Evolutionary conservation across 1,140 invertebrate species (phyloP), one percentile per base, ranked within the genome.

Genomic region (Batillaria attramentaria): DNA sequence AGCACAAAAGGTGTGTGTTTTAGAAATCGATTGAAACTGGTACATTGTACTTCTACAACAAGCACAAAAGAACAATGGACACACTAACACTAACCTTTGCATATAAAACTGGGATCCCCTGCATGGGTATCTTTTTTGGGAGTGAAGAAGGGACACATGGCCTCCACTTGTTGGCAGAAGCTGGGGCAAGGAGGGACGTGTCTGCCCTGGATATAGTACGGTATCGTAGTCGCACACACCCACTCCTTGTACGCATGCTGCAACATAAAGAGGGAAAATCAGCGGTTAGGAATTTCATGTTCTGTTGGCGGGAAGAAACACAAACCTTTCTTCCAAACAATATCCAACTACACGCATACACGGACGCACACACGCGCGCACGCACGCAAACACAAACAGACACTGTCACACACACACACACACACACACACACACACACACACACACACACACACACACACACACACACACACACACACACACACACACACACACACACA

Each of bases 61-160:
- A n/a, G n/a, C n/a, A n/a, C n/a, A n/a, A n/a, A n/a, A n/a, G n/a
- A n/a, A n/a, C n/a, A n/a, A n/a, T n/a, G n/a, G n/a, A n/a, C n/a
- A n/a, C 57, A 10, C 1, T 24, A 24, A 60, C 2, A 24, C 95
- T 92, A 72, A 95, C 91, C 89, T 97, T 96, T 68, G 80, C 82
- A 84, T 84, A 81, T 81, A 79, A 84, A 84, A 78, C 80, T 81
- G 28, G 80, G 82, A 50, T 84, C 82, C 20, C 82, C 82, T 46
- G 80, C 82, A 39, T 84, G 78, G 42, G 79, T 79, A 10, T 81
- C 78, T 28, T 79, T 33, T 28, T 72, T 79, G 39, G 82, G 82
- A 31, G 75, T 78, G 70, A 84, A 84, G 68, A 81, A 84, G 18
- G 82, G 82, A 39, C 82, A 84, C 46, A 72, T 79, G 66, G 77